A percentile compares a stretch with the other conserved stretches of the same genome.
Evolutionary conservation across 2,888 invertebrate species (phyloP).

Genomic region (Ditula angustiorana): DNA sequence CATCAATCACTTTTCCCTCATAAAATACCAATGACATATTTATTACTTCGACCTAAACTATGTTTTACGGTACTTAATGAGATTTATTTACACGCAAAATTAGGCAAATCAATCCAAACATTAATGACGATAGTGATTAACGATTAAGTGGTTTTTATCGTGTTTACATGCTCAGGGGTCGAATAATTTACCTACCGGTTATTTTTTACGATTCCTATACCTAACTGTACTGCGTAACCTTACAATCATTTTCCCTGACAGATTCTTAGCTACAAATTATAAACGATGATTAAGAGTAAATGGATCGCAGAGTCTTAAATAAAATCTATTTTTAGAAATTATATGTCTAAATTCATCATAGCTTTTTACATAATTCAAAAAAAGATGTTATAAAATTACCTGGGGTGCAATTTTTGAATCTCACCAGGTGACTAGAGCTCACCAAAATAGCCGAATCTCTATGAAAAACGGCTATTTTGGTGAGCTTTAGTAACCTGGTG

Average conservation of each 20-base stretch:
- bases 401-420: no score
- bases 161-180: conserved; percentile 1
- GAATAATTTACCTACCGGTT: conserved; percentile 5
- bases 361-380: no score
- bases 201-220: conserved; percentile 4
- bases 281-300: background rate
- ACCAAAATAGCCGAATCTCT: no score
- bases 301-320: no score
- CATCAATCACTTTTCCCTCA: conserved; percentile 7
- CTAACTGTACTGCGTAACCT: background rate
- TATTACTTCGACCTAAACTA: conserved; percentile 2
- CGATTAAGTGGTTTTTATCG: conserved; percentile 7
- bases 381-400: no score
- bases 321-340: no score
- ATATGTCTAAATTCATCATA: no score
- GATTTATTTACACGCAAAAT: conserved; percentile 17
- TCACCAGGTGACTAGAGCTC: no score
- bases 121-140: conserved; percentile 27
- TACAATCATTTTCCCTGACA: background rate
- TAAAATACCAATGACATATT: conserved; percentile 26
- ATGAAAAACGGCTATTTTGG: no score
- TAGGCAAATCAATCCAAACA: conserved; percentile 13
- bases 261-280: background rate
- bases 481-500: no score
- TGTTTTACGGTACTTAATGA: conserved; percentile 14